phyloP scores from a whole-genome alignment of 64 coral and sea anemone genomes.

The Stichodactyla mertensii region DNA sequence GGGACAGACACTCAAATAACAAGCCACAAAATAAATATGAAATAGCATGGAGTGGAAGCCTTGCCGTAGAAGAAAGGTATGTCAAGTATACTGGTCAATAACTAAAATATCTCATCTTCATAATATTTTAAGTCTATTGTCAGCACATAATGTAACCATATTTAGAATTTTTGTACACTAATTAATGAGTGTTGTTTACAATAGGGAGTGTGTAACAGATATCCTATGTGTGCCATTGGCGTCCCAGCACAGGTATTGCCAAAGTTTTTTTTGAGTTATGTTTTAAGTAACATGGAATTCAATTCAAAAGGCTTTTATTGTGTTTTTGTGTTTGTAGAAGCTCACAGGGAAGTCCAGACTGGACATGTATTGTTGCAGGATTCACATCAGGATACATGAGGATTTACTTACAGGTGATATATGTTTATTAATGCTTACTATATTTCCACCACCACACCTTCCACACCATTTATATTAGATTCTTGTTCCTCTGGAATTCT shows the following conservation, averaged over 20 bases:
- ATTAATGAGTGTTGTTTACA: neutral
- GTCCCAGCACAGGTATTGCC: conserved; percentile 78
- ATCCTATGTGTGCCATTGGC: conserved; percentile 83
- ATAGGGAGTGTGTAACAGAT: conserved; percentile 75
- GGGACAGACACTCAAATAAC: conserved; percentile 59
- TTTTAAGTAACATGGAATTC: neutral
- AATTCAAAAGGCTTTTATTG: neutral
- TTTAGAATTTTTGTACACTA: neutral
- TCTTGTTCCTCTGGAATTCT: too few relatives aligned
- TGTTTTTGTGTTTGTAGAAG: conserved; percentile 55
- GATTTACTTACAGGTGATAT: conserved; percentile 75
- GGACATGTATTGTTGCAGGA: conserved; percentile 98
- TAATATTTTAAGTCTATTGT: neutral
- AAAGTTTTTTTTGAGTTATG: neutral
- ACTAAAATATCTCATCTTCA: neutral
- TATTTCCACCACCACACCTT: neutral
- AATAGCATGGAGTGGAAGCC: conserved; percentile 78
- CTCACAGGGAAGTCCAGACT: conserved; percentile 98
- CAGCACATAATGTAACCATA: neutral
- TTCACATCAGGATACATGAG: conserved; percentile 94
- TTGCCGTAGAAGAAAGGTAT: conserved; percentile 81
- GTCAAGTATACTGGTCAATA: conserved; percentile 4
- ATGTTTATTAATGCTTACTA: neutral
- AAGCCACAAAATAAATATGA: conserved; percentile 95
- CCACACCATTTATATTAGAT: too few relatives aligned